phyloP scores from a whole-genome alignment of 2,113 vertebrate species.

The Otolemur garnettii region DNA sequence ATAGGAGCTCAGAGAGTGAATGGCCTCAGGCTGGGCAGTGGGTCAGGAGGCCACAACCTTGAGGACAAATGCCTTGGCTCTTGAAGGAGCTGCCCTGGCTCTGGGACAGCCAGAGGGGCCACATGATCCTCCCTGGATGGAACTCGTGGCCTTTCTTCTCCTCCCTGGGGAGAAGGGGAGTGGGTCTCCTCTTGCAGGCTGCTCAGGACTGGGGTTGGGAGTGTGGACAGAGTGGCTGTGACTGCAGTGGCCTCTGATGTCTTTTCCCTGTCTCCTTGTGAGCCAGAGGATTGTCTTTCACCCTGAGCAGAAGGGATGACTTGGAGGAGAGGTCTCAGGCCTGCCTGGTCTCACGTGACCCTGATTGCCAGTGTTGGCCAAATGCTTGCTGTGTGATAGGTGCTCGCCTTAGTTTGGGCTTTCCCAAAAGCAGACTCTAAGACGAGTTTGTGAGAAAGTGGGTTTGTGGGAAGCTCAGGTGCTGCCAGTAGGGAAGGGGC shows the following conservation, averaged over 20 bases:
- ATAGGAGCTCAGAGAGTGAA: not conserved
- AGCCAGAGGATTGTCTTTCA: not conserved
- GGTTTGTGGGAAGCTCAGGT: not conserved
- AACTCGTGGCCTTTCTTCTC: not conserved
- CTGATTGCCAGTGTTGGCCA: not conserved
- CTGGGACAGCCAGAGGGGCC: not conserved
- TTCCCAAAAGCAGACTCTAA: not conserved
- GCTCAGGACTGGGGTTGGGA: not conserved
- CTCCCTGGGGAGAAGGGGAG: not conserved
- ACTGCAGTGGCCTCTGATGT: not conserved
- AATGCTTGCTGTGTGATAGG: fast-evolving
- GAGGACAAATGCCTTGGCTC: not conserved
- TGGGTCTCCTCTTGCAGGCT: not conserved
- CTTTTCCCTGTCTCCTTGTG: not conserved
- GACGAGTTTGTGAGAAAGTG: not conserved
- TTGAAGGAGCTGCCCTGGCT: not conserved
- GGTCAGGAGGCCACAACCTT: not conserved
- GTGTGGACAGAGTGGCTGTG: not conserved
- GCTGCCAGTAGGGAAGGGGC: not conserved
- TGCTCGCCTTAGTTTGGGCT: not conserved
- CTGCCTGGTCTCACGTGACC: not conserved
- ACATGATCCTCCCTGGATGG: not conserved
- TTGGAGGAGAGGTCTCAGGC: not conserved
- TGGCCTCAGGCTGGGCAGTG: not conserved
- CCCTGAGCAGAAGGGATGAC: not conserved